phyloP scores from a whole-genome alignment of 2,113 vertebrate genomes.

The Ovibos moschatus region DNA sequence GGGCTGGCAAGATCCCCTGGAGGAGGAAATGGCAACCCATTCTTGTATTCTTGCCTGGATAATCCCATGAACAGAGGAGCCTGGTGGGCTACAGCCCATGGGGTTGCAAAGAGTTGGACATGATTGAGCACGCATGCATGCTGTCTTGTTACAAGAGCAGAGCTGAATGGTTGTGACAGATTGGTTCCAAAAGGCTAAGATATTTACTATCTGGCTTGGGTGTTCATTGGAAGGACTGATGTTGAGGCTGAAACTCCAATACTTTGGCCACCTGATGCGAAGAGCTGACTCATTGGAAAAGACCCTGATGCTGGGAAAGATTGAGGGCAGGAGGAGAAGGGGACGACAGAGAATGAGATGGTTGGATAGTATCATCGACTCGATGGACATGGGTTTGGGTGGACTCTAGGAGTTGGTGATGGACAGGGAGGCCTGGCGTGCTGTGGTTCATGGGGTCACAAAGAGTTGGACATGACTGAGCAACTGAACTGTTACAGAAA shows the following conservation, averaged over 20 bases:
- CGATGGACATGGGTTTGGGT: too few species aligned
- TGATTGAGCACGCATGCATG: not conserved
- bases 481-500: not conserved
- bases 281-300: not conserved
- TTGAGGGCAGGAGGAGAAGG: too few species aligned
- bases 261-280: not conserved
- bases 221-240: not conserved
- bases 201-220: too few species aligned
- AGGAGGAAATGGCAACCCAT: not conserved
- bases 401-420: too few species aligned
- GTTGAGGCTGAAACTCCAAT: not conserved
- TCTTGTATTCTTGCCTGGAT: not conserved
- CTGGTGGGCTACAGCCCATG: not conserved
- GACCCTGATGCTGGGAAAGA: too few species aligned
- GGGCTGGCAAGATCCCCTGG: not conserved
- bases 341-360: too few species aligned
- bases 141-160: not conserved
- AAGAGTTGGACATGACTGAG: rapidly evolving
- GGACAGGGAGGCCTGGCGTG: too few species aligned
- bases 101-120: not conserved
- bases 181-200: not conserved
- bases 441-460: too few species aligned
- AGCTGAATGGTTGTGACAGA: not conserved
- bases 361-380: too few species aligned
- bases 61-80: not conserved